These are phyloP conservation scores for Epizoanthus stellaris DNA, from an alignment of 92 coral and sea anemone genomes.

Conservation along the genomic window DNA sequence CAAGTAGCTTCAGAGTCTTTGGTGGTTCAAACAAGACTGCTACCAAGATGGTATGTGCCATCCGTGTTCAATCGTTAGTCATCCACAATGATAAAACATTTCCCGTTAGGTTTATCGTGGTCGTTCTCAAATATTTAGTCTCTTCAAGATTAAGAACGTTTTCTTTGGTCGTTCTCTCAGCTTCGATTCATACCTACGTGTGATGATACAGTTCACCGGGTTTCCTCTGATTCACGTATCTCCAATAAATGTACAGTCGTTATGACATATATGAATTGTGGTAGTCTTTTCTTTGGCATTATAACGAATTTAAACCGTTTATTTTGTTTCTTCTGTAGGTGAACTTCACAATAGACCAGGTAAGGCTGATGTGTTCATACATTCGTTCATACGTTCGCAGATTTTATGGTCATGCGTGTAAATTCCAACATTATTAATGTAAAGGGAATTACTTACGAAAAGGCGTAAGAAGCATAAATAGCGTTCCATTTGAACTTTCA, in stretches of 20 bases:
- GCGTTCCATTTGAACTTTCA: no score
- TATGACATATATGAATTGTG: background rate
- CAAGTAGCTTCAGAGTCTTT: constrained; percentile 49
- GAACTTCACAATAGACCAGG: constrained; percentile 99
- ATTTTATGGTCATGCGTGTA: background rate
- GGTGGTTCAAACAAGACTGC: constrained; percentile 62
- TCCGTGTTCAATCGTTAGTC: constrained; percentile 75
- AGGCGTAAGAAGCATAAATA: no score
- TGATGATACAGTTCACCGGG: background rate
- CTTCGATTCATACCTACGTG: background rate
- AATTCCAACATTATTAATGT: no score
- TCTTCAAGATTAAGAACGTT: background rate
- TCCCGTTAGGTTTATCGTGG: background rate
- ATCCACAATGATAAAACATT: constrained; percentile 56
- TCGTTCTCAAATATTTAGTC: background rate
- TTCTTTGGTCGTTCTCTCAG: background rate
- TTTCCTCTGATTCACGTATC: background rate
- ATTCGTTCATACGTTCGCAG: background rate
- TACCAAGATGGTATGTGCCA: constrained; percentile 95
- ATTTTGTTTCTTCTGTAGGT: constrained; percentile 57
- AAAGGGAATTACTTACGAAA: no score
- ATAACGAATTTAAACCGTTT: constrained; percentile 1
- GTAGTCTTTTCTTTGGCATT: background rate
- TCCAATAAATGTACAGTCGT: background rate
- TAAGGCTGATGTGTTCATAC: constrained; percentile 44